Evolutionary conservation across 1,140 invertebrate species (phyloP), one percentile per base, ranked within the genome.

Genomic region (Phocides pigmalion): DNA sequence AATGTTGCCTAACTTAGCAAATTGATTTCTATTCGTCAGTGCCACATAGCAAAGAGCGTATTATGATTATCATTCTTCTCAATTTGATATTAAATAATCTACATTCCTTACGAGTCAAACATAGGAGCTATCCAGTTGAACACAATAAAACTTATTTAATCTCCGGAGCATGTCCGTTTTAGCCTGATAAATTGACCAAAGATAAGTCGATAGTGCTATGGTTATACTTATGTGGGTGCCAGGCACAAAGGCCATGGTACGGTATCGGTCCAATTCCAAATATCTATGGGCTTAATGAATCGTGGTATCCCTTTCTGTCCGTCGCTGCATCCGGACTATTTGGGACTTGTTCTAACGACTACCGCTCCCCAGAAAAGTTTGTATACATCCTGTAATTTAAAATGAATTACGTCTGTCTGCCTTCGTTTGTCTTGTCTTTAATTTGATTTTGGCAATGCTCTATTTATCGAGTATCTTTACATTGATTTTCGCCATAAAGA

Each of bases 201-300:
- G 41, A 61, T 53, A 62, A 54, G 49, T 66, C 32, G 14, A 25
- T 20, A 47, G 15, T 12, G 39, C 44, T 42, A 25, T 1, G 19
- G 53, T 25, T 50, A 50, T 50, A 50, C 47, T 50, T 50, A 54
- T 41, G 35, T 32, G 51, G 51, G 28, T 35, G 16, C 25, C 51
- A 53, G 41, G 32, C 42, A 49, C 66, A 74, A 72, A 72, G 68
- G 68, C 68, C 61, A 75, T 67, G 62, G 51, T 70, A 62, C 49
- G 46, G 46, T 72, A 76, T 79, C 70, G 63, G 41, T 54, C 35
- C 62, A 61, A 74, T 72, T 72, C 61, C 63, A 74, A 71, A 72
- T 71, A 76, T 70, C 70, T 66, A 22, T 44, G 28, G 16, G 65
- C 47, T 72, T 78, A 76, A 78, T 72, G 68, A 76, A 64, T 65